Evolutionary conservation across 2,888 invertebrate species (phyloP).

Genomic region (Marasmarcha lunaedactyla): DNA sequence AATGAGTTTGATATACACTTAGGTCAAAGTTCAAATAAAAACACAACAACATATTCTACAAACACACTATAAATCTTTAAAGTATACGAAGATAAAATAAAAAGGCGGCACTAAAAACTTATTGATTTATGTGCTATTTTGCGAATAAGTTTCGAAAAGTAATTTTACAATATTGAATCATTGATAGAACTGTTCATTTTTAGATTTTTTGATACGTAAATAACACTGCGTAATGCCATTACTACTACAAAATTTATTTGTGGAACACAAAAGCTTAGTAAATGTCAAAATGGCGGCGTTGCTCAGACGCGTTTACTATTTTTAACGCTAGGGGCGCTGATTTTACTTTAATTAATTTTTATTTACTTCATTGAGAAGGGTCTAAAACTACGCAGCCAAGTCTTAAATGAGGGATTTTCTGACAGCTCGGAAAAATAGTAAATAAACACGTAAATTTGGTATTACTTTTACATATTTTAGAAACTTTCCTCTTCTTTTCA

Average conservation of each 20-base stretch:
- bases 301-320: conserved; percentile 27
- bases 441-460: too few species aligned
- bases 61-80: conserved; percentile 14
- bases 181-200: conserved; percentile 15
- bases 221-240: neutral
- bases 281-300: conserved; percentile 71
- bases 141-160: conserved; percentile 21
- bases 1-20: neutral
- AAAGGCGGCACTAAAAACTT: conserved; percentile 56
- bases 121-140: conserved; percentile 53
- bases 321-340: conserved; percentile 46
- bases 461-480: too few species aligned
- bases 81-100: conserved; percentile 41
- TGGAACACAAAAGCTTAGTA: conserved; percentile 67
- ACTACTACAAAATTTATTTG: conserved; percentile 15
- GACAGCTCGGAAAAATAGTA: too few species aligned
- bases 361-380: too few species aligned
- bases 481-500: too few species aligned
- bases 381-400: too few species aligned
- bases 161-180: conserved; percentile 7
- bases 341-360: too few species aligned
- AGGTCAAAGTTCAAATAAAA: conserved; percentile 8
- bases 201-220: neutral
- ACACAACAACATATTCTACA: conserved; percentile 1
- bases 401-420: too few species aligned